phyloP scores from a whole-genome alignment of 2,888 invertebrate genomes.

The Agrochola lota region DNA sequence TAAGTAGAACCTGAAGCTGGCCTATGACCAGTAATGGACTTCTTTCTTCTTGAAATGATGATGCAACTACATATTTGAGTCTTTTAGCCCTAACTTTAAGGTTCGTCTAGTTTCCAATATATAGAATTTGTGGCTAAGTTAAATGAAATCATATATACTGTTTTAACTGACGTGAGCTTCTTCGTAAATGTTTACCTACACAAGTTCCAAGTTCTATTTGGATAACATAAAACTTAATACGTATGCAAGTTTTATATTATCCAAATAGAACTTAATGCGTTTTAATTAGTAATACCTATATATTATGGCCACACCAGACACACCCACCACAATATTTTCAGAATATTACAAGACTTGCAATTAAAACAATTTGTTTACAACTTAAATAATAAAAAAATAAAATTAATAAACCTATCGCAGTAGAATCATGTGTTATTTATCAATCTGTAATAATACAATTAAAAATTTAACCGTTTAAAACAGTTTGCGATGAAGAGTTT shows the following conservation, averaged over 20 bases:
- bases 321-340: background rate
- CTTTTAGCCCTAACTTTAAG: background rate
- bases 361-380: background rate
- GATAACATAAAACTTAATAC: no score
- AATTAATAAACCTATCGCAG: background rate
- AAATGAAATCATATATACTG: background rate
- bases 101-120: background rate
- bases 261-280: background rate
- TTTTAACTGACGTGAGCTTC: background rate
- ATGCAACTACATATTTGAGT: background rate
- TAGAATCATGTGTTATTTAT: conserved; percentile 4
- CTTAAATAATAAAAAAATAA: background rate
- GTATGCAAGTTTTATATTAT: no score
- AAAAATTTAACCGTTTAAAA: background rate
- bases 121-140: background rate
- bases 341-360: background rate
- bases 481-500: background rate
- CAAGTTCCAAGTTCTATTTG: background rate
- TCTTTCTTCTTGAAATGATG: no score
- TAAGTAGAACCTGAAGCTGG: background rate
- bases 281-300: no score
- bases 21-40: no score
- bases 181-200: background rate
- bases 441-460: background rate
- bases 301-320: background rate